phyloP scores from a whole-genome alignment of 2,113 vertebrate genomes.

The Acanthochromis polyacanthus region DNA sequence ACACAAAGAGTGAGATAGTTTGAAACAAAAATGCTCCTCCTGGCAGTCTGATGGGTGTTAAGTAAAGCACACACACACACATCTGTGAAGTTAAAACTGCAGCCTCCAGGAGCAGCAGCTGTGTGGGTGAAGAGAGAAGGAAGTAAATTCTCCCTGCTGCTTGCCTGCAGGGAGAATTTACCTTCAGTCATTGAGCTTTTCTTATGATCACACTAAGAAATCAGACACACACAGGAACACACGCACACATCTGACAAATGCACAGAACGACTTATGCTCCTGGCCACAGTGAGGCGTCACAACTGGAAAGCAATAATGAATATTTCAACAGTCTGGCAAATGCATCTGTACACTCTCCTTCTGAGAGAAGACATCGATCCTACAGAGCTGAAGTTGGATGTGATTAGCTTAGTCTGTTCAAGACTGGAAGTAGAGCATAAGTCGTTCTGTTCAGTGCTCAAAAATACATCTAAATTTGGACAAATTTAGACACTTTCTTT shows the following conservation, averaged over 20 bases:
- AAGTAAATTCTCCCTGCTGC: not conserved
- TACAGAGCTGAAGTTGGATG: too few species aligned
- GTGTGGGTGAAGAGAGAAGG: not conserved
- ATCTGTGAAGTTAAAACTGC: not conserved
- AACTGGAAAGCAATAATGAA: too few species aligned
- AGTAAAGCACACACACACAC: not conserved
- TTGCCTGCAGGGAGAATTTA: constrained; percentile 1
- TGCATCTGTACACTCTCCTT: too few species aligned
- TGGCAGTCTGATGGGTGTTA: not conserved
- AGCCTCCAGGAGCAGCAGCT: not conserved
- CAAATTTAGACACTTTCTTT: too few species aligned
- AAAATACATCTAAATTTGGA: too few species aligned
- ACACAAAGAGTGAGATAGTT: not conserved
- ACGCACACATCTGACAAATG: not conserved
- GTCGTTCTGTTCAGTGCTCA: too few species aligned
- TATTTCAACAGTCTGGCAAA: too few species aligned
- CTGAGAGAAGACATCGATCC: too few species aligned
- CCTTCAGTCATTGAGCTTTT: not conserved
- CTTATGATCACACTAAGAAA: not conserved
- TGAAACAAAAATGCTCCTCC: not conserved
- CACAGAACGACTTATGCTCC: too few species aligned
- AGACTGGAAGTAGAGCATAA: too few species aligned
- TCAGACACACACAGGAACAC: not conserved
- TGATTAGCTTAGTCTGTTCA: too few species aligned
- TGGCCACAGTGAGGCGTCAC: too few species aligned